Conservation (phyloP, 2,888 invertebrate genomes). For the Eumacrocentrus americanus region DNA sequence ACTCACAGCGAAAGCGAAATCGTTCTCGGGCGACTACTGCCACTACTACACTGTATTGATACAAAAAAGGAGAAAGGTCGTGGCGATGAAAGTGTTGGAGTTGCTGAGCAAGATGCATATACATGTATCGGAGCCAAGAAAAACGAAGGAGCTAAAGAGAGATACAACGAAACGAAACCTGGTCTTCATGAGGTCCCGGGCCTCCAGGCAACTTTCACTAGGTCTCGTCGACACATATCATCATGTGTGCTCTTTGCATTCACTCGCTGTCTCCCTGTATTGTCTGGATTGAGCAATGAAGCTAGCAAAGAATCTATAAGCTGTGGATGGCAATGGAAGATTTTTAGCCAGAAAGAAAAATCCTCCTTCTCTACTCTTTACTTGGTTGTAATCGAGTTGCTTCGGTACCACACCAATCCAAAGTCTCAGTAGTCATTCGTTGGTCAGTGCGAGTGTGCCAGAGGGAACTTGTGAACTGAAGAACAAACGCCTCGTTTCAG, state of each 20-base stretch:
- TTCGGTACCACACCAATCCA: neutral
- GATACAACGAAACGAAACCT: neutral
- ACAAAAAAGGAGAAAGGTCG: conserved; percentile 44
- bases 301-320: too few relatives aligned
- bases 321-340: neutral
- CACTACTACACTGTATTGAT: conserved; percentile 8
- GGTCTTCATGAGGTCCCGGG: neutral
- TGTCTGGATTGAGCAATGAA: neutral
- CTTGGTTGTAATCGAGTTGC: neutral
- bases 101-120: conserved; percentile 20
- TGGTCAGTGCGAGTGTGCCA: neutral
- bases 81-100: conserved; percentile 48
- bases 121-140: neutral
- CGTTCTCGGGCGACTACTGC: conserved; percentile 13
- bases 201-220: conserved; percentile 2
- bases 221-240: neutral
- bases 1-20: conserved; percentile 53
- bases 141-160: neutral
- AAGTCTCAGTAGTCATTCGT: neutral
- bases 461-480: neutral
- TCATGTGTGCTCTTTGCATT: conserved; percentile 13
- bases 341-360: neutral
- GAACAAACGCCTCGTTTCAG: too few relatives aligned
- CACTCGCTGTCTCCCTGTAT: neutral
- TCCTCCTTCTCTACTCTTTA: neutral